Percentiles rank a stretch among this genome's conserved stretches.
phyloP scores from a whole-genome alignment of 2,888 invertebrate genomes.

The Eupithecia dodoneata region DNA sequence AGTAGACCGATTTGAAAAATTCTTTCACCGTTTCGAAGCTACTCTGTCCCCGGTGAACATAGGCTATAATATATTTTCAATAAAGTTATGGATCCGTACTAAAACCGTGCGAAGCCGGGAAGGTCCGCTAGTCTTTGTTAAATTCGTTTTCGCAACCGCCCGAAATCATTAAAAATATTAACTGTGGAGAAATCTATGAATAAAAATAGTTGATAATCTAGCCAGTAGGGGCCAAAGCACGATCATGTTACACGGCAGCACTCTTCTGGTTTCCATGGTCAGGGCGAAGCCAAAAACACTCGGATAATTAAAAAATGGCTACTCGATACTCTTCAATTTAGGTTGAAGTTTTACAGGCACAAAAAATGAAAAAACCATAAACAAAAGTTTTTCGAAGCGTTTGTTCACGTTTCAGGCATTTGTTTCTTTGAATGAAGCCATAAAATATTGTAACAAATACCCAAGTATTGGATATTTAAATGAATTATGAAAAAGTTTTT shows the following conservation, averaged over 20 bases:
- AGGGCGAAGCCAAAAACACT: conserved; percentile 73
- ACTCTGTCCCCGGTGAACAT: too few species aligned
- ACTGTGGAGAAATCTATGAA: neutral
- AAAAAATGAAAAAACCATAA: conserved; percentile 24
- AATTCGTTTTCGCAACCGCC: neutral
- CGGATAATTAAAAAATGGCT: conserved; percentile 64
- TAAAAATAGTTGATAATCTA: conserved; percentile 57
- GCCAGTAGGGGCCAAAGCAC: conserved; percentile 52
- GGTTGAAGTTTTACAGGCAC: conserved; percentile 22
- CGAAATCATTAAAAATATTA: neutral
- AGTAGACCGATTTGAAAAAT: too few species aligned
- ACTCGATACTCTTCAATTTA: conserved; percentile 50
- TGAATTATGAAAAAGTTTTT: neutral
- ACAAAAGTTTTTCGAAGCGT: conserved; percentile 17
- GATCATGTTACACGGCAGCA: conserved; percentile 75
- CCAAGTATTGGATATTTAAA: neutral
- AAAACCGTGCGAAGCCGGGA: too few species aligned
- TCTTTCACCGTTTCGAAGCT: too few species aligned
- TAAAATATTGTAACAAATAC: neutral
- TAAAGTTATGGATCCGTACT: too few species aligned
- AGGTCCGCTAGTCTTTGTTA: neutral
- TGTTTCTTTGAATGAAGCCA: neutral
- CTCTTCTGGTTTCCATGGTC: conserved; percentile 73
- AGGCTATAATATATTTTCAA: too few species aligned
- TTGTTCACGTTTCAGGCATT: neutral